Conservation (phyloP, 2,888 invertebrate genomes). For the Limnephilus lunatus region DNA sequence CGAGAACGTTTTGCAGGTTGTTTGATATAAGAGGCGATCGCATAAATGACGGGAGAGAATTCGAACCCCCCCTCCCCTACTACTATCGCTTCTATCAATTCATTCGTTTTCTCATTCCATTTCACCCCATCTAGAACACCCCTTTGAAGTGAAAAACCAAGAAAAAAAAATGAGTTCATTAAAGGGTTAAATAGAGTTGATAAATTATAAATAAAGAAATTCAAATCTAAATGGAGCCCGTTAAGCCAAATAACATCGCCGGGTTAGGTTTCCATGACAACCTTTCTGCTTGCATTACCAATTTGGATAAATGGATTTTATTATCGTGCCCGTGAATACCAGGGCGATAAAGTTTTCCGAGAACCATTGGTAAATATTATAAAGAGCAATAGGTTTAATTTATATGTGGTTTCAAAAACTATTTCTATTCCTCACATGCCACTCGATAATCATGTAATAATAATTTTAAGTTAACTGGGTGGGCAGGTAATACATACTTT, state of each 20-base stretch:
- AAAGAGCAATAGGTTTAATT: not conserved
- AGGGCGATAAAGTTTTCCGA: not conserved
- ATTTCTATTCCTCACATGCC: not conserved
- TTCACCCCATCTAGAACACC: too few relatives aligned
- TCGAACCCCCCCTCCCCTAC: too few relatives aligned
- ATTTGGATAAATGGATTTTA: not conserved
- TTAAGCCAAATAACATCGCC: not conserved
- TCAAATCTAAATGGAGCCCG: too few relatives aligned
- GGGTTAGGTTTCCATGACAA: not conserved
- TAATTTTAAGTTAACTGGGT: too few relatives aligned
- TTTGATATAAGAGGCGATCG: too few relatives aligned
- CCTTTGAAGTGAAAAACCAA: too few relatives aligned
- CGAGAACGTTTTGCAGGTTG: too few relatives aligned
- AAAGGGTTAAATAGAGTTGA: not conserved
- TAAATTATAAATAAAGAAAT: not conserved
- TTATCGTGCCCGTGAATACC: not conserved
- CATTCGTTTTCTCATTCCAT: too few relatives aligned
- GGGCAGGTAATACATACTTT: too few relatives aligned
- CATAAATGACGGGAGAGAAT: too few relatives aligned
- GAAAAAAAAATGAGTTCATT: not conserved
- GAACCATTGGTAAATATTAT: not conserved
- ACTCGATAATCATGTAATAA: too few relatives aligned
- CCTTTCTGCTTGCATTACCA: not conserved
- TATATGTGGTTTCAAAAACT: not conserved
- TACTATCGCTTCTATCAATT: too few relatives aligned